Evolutionary conservation across 2,888 invertebrate genomes (phyloP), one percentile per base, ranked within the genome.

Genomic region (Charanyca ferruginea): DNA sequence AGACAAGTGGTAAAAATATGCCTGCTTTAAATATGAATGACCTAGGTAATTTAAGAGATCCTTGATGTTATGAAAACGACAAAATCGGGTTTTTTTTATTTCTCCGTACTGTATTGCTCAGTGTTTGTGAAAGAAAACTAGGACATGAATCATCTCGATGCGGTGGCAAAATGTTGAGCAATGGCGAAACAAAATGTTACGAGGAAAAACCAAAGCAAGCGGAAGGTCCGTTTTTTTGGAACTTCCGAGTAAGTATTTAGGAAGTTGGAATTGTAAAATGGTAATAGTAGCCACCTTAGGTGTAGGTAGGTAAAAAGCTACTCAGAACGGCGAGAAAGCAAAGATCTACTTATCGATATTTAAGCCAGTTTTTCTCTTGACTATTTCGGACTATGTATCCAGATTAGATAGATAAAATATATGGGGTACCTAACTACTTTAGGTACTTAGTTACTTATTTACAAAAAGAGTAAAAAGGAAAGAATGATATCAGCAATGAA

Each of bases 81-180:
- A 13, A 49, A 47, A 52, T 18, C 25, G 35, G 49, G 38, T 13
- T 52, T 69, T 52, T 69, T 63, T 64, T 65, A 45, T 55, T 45
- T 72, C 51, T 55, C 45, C 51, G 28, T 42, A 28, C 13, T 41
- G 20, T 54, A 49, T 54, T 42, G 44, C 22, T 60, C 32, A 51
- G 11, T 47, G n/a, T 59, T 52, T 59, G 41, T 59, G 58, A 69
- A 57, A 69, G 57, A 28, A n/a, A 54, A 58, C 45, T 64, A 45
- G 54, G 35, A 52, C 45, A 47, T 73, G 59, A 66, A 60, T 66
- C 73, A 71, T 66, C 49, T 45, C 9, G 25, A 66, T 66, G 35
- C n/a, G 1, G 45, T n/a, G 65, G 28, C 18, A 28, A 41, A 42
- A 45, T 42, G 32, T 72, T 72, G 51, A 42, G 51, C 22, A 64